Evolutionary conservation across 2,113 vertebrate genomes (phyloP), one percentile per base, ranked within the genome.

Genomic region (Dicentrarchus labrax): DNA sequence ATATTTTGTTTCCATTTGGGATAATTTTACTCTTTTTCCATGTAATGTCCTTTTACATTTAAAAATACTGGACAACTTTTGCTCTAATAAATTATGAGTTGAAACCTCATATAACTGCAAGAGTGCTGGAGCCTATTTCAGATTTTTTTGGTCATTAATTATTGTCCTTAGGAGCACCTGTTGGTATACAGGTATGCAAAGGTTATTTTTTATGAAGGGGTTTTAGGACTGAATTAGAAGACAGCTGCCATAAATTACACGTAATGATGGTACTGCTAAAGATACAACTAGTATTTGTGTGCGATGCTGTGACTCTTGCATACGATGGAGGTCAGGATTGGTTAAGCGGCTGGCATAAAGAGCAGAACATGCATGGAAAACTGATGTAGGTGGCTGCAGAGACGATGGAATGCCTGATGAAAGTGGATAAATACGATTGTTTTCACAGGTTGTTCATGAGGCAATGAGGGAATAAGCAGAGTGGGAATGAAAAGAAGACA

Each of bases 401-500:
- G 54, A 62, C 0, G 6, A 47, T 51, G 60, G 66, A 85, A 78
- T 30, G 56, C 39, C 47, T 56, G 76, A 87, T 85, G 82, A 82
- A 93, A 91, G 84, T 86, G 77, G 69, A 84, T 90, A 79, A 94
- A 93, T 67, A 89, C 59, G 86, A 88, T 88, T 91, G 82, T 95
- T 94, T 92, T 93, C 82, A 86, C 74, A 93, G 85, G 86, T 83
- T 84, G 60, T 24, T 84, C 75, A 43, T 66, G 71, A 70, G 64
- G 72, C 50, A 80, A 78, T 72, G 76, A 89, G 76, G 72, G 83
- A 84, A 88, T 83, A 66, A 88, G 84, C 50, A 76, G 80, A 88
- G 69, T 73, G 50, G 48, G 59, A 85, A 76, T 9, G 12, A 66
- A 72, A 81, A 74, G 77, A 87, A 86, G 78, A 88, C 36, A 84